Evolutionary conservation across 2,113 vertebrate species (phyloP).

Genomic region (Leucoraja erinaceus): DNA sequence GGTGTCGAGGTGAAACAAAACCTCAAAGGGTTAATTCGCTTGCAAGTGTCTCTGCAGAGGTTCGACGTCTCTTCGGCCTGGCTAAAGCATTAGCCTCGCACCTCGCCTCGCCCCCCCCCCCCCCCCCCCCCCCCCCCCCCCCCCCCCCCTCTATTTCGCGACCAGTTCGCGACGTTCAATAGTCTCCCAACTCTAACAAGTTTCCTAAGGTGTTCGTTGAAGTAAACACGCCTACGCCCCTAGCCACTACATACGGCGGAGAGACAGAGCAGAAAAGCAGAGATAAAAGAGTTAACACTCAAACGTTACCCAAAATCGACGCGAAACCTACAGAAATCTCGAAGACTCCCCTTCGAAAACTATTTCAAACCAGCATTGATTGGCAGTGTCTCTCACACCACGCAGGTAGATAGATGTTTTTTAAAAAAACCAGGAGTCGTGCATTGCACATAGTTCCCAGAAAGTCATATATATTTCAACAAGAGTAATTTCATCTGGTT

Average conservation of each 20-base stretch:
- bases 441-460: neutral
- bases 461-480: neutral
- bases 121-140: conserved; percentile 42
- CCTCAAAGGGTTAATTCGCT: conserved; percentile 70
- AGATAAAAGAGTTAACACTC: neutral
- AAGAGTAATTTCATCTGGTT: too few relatives aligned
- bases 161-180: conserved; percentile 75
- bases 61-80: conserved; percentile 85
- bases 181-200: conserved; percentile 52
- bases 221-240: conserved; percentile 97
- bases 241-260: conserved; percentile 51
- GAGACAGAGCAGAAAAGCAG: too few relatives aligned
- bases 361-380: neutral
- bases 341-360: neutral
- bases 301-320: neutral
- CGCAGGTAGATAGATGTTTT: neutral
- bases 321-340: too few relatives aligned
- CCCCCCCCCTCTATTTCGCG: conserved; percentile 69
- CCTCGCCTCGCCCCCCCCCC: conserved; percentile 66
- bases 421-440: neutral
- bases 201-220: conserved; percentile 97
- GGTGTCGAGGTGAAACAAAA: conserved; percentile 36
- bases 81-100: conserved; percentile 74
- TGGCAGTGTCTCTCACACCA: neutral
- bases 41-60: conserved; percentile 63